Evolutionary conservation across 2,797 vertebrate species (phyloP).

Genomic region (Taenioides sp.): DNA sequence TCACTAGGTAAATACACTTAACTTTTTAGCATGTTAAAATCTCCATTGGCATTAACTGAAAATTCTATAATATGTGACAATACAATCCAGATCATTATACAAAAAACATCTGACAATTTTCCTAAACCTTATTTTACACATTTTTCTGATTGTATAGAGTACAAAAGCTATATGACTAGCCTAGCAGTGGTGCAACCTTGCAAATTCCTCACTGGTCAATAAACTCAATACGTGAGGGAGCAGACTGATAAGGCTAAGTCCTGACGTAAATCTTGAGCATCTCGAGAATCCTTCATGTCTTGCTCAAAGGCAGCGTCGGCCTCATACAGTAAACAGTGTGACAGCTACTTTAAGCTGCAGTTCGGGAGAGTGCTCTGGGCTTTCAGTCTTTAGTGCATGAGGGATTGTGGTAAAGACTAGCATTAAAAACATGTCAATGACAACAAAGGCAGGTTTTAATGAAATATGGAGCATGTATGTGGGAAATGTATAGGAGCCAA

Average conservation of each 20-base stretch:
- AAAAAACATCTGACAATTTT: background rate
- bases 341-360: slow-evolving; percentile 69
- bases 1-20: too few species aligned
- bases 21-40: too few species aligned
- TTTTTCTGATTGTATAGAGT: slow-evolving; percentile 10
- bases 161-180: slow-evolving; percentile 16
- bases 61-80: background rate
- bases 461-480: slow-evolving; percentile 45
- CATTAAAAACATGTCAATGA: slow-evolving; percentile 42
- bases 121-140: background rate
- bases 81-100: too few species aligned
- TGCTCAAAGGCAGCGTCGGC: slow-evolving; percentile 68
- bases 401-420: slow-evolving; percentile 25
- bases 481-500: slow-evolving; percentile 22
- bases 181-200: slow-evolving; percentile 35
- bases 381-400: slow-evolving; percentile 22
- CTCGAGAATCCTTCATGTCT: slow-evolving; percentile 72
- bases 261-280: slow-evolving; percentile 68
- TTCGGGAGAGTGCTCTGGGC: slow-evolving; percentile 64
- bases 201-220: slow-evolving; percentile 77
- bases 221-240: slow-evolving; percentile 77
- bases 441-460: slow-evolving; percentile 56
- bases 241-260: slow-evolving; percentile 70
- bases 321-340: slow-evolving; percentile 72
- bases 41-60: too few species aligned